A percentile compares a stretch with the other conserved stretches of the same genome.
Conservation (phyloP, 2,888 invertebrate genomes). For the Nezara viridula region DNA sequence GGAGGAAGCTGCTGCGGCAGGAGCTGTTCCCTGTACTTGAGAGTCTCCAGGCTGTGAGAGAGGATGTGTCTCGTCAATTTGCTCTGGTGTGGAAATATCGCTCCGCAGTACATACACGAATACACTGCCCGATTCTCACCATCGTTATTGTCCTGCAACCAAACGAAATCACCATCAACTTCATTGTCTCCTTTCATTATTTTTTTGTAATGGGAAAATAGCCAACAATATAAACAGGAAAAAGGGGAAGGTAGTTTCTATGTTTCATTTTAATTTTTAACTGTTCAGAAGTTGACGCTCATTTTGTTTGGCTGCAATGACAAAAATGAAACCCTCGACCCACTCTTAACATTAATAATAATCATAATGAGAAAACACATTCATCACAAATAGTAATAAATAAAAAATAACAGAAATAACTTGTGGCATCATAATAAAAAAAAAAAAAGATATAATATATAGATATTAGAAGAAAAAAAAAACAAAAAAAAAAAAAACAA, state of each 20-base stretch:
- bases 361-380: constrained; percentile 63
- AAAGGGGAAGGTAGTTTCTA: constrained; percentile 56
- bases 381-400: constrained; percentile 63
- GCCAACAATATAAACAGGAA: constrained; percentile 52
- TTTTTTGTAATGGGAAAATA: constrained; percentile 4
- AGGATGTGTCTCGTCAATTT: constrained; percentile 91
- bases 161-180: constrained; percentile 90
- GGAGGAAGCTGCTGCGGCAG: constrained; percentile 71
- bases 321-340: constrained; percentile 59
- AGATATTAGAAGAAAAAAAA: constrained; percentile 68
- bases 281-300: constrained; percentile 86
- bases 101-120: constrained; percentile 92
- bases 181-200: constrained; percentile 69
- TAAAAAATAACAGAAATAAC: constrained; percentile 61
- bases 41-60: constrained; percentile 84
- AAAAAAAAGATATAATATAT: constrained; percentile 60
- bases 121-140: constrained; percentile 71
- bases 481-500: constrained; percentile 53
- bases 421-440: constrained; percentile 61
- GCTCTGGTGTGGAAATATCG: constrained; percentile 90
- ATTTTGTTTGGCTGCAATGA: constrained; percentile 76
- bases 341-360: constrained; percentile 54
- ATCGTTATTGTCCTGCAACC: constrained; percentile 92
- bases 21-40: constrained; percentile 84
- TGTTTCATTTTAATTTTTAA: constrained; percentile 58